phyloP scores from a whole-genome alignment of 2,797 vertebrate species.

The Knipowitschia caucasica region DNA sequence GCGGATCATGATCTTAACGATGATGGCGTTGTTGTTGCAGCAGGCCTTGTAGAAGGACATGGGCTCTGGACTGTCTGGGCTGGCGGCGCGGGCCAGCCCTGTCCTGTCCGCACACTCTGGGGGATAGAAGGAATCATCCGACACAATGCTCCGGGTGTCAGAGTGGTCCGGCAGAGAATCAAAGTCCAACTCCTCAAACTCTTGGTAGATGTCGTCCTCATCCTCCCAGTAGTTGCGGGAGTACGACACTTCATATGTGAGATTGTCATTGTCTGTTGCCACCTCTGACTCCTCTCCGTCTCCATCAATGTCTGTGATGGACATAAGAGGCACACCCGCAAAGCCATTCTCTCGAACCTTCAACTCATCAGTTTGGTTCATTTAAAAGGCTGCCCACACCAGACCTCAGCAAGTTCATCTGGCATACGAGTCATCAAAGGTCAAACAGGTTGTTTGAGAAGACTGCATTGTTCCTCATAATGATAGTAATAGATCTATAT shows the following conservation, averaged over 20 bases:
- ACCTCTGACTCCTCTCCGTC: slow-evolving; percentile 16
- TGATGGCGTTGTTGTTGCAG: slow-evolving; percentile 85
- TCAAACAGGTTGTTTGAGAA: background rate
- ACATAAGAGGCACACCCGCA: slow-evolving; percentile 36
- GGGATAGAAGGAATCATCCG: slow-evolving; percentile 93
- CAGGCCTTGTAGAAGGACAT: slow-evolving; percentile 88
- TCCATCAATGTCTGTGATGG: slow-evolving; percentile 37
- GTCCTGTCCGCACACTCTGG: slow-evolving; percentile 36
- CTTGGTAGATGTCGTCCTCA: slow-evolving; percentile 77
- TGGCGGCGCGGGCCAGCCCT: slow-evolving; percentile 23
- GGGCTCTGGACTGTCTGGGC: slow-evolving; percentile 70
- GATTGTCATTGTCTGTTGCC: slow-evolving; percentile 3
- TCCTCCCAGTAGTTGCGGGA: slow-evolving; percentile 69
- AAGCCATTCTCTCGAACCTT: slow-evolving; percentile 66
- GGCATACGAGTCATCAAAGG: background rate
- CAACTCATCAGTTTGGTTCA: slow-evolving; percentile 51
- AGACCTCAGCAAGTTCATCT: background rate
- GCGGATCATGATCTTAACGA: slow-evolving; percentile 86
- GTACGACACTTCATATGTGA: slow-evolving; percentile 41
- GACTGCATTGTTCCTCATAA: background rate
- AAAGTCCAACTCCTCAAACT: slow-evolving; percentile 82
- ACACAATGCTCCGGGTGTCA: slow-evolving; percentile 81
- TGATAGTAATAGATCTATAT: background rate
- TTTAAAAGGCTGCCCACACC: slow-evolving; percentile 18
- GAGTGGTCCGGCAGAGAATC: slow-evolving; percentile 74